Conservation (phyloP, 2,113 vertebrate genomes). For the Pteronura brasiliensis region DNA sequence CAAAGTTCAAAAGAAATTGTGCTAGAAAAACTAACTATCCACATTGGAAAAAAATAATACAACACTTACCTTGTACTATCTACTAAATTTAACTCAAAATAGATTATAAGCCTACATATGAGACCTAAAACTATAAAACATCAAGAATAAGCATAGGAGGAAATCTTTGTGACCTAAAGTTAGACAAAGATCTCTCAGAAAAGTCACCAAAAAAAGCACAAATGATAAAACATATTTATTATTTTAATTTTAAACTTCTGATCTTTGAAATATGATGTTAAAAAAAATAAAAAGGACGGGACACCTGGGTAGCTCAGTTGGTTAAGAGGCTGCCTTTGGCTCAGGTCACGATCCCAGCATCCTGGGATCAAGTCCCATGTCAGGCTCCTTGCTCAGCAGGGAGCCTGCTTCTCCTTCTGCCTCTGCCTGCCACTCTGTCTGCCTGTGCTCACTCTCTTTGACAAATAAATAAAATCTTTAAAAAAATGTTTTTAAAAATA, state of each 20-base stretch:
- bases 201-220: neutral
- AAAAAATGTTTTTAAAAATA: no score
- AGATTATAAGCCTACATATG: neutral
- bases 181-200: neutral
- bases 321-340: no score
- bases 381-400: no score
- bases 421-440: no score
- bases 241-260: neutral
- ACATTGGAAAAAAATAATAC: neutral
- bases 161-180: neutral
- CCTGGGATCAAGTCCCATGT: no score
- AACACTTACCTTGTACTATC: neutral
- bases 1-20: neutral
- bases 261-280: neutral
- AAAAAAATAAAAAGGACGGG: neutral
- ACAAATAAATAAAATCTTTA: no score
- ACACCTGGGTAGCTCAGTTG: no score
- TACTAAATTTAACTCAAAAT: neutral
- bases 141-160: neutral
- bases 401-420: no score
- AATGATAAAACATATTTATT: neutral
- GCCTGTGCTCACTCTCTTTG: no score
- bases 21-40: neutral
- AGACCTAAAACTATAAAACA: neutral
- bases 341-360: no score